Percentiles rank a stretch among this genome's conserved stretches.
Evolutionary conservation across 2,797 vertebrate genomes (phyloP).

Genomic region (Ceryle rudis): DNA sequence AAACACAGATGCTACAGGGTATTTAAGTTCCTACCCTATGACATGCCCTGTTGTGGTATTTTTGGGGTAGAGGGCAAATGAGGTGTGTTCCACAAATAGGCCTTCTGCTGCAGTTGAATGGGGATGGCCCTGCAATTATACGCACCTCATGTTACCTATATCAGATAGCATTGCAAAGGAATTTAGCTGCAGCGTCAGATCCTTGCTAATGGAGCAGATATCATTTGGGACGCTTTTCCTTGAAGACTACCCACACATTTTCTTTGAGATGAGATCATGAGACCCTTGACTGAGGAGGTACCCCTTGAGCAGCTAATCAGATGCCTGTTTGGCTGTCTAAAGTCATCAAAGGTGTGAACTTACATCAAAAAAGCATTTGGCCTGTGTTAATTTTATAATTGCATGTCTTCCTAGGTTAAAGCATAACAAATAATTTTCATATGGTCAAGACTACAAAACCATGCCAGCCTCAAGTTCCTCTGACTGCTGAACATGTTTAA

Average conservation of each 20-base stretch:
- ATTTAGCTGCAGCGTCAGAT: neutral
- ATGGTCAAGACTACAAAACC: neutral
- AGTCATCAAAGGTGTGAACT: neutral
- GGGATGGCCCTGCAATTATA: neutral
- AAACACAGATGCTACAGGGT: neutral
- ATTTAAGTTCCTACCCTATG: neutral
- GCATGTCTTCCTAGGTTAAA: neutral
- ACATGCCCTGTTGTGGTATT: constrained; percentile 28
- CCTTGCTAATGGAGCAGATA: constrained; percentile 8
- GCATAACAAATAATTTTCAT: neutral
- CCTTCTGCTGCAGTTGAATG: neutral
- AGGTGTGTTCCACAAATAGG: neutral
- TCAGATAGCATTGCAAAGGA: constrained; percentile 20
- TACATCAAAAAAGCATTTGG: neutral
- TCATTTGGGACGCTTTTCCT: neutral
- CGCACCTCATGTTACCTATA: neutral
- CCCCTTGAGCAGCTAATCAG: neutral
- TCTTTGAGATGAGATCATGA: constrained; percentile 47
- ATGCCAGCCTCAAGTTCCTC: neutral
- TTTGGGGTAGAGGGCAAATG: constrained; percentile 14
- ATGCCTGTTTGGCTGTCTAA: neutral
- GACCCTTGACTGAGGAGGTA: constrained; percentile 4
- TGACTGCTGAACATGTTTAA: neutral
- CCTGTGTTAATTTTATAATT: neutral
- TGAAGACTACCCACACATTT: constrained; percentile 47